Evolutionary conservation across 2,888 invertebrate species (phyloP).

Genomic region (Drosophila meridiana): DNA sequence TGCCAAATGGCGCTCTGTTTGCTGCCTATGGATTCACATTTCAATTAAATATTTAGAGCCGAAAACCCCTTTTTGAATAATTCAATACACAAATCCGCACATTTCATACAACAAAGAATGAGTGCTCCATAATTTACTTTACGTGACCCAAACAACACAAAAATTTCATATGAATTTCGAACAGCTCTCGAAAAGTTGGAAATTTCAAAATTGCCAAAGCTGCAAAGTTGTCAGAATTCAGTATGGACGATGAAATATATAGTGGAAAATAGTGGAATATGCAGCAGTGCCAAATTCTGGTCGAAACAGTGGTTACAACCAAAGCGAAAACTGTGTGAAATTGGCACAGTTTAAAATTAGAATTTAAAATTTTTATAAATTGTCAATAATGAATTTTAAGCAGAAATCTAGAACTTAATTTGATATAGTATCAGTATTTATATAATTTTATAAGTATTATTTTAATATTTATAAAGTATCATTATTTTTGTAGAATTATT

Average conservation of each 20-base stretch:
- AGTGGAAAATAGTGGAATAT: neutral
- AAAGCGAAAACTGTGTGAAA: neutral
- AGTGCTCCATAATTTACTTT: constrained; percentile 63
- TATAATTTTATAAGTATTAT: too few relatives aligned
- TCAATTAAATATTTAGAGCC: constrained; percentile 67
- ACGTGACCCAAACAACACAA: constrained; percentile 57
- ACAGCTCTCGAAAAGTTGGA: constrained; percentile 1
- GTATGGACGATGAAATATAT: constrained; percentile 1
- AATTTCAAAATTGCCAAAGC: constrained; percentile 9
- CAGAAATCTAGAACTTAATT: too few relatives aligned
- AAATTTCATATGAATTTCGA: constrained; percentile 20
- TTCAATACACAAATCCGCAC: constrained; percentile 58
- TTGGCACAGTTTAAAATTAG: too few relatives aligned
- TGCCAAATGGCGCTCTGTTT: neutral
- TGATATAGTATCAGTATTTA: too few relatives aligned
- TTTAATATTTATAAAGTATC: too few relatives aligned
- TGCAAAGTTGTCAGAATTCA: constrained; percentile 8
- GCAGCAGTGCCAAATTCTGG: neutral
- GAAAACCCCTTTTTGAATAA: constrained; percentile 56
- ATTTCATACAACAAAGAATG: constrained; percentile 54
- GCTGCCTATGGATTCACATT: constrained; percentile 17
- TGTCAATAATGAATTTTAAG: too few relatives aligned
- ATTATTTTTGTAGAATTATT: too few relatives aligned
- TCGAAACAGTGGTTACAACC: neutral
- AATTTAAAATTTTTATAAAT: too few relatives aligned